Conservation (phyloP, 2,888 invertebrate species). For the Trisateles emortualis region DNA sequence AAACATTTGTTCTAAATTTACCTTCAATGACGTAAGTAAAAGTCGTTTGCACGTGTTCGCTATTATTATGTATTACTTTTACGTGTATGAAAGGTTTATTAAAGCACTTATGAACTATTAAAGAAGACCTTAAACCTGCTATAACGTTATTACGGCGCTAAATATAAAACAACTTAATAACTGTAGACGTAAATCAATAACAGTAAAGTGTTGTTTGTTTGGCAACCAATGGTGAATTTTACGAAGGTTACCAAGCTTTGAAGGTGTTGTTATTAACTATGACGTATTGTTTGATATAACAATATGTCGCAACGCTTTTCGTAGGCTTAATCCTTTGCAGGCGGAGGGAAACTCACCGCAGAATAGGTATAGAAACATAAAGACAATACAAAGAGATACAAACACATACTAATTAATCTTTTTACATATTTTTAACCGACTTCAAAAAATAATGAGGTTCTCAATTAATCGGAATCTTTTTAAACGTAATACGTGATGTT, state of each 20-base stretch:
- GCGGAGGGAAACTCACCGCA: no score
- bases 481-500: no score
- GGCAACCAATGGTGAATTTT: not conserved
- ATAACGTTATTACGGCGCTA: not conserved
- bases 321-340: no score
- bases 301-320: no score
- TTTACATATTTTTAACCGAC: no score
- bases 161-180: not conserved
- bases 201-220: conserved; percentile 4
- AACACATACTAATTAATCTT: no score
- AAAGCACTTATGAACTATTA: not conserved
- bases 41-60: not conserved
- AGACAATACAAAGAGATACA: no score
- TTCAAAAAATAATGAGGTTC: no score
- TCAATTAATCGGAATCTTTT: no score
- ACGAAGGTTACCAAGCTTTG: not conserved
- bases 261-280: no score
- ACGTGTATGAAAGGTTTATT: not conserved
- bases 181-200: conserved; percentile 1
- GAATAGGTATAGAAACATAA: no score
- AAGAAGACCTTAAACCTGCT: not conserved
- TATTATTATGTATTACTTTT: not conserved
- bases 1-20: not conserved
- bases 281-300: no score
- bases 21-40: not conserved